Conservation (phyloP, 2,113 vertebrate genomes). For the Clarias gariepinus region DNA sequence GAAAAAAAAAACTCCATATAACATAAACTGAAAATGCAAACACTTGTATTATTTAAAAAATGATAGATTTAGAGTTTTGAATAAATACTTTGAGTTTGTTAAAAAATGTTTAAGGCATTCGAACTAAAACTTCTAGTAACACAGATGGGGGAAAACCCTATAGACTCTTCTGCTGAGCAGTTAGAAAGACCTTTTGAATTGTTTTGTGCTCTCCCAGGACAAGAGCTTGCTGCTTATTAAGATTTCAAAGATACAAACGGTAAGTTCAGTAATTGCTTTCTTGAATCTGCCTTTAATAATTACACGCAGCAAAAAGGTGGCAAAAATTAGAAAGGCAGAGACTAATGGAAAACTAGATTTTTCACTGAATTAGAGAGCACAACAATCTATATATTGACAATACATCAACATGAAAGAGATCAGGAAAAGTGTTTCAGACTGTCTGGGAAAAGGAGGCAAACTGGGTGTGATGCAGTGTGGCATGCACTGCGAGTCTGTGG, state of each 20-base stretch:
- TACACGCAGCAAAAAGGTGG: constrained; percentile 90
- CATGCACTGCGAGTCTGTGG: constrained; percentile 73
- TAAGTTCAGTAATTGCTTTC: constrained; percentile 95
- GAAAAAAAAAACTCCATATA: background rate
- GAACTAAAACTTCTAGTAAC: background rate
- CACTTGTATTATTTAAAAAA: background rate
- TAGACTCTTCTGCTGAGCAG: background rate
- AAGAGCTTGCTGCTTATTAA: constrained; percentile 86
- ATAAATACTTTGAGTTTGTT: background rate
- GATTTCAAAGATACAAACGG: constrained; percentile 95
- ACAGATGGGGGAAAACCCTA: background rate
- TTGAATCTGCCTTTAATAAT: constrained; percentile 99
- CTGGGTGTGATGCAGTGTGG: constrained; percentile 82
- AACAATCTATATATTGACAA: constrained; percentile 99
- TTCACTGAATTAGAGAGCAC: constrained; percentile 97
- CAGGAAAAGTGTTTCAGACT: constrained; percentile 98
- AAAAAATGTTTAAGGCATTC: background rate
- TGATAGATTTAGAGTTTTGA: too few species aligned
- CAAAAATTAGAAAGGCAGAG: constrained; percentile 87
- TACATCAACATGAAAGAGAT: constrained; percentile 94
- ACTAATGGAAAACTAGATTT: constrained; percentile 99
- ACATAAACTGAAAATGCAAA: background rate
- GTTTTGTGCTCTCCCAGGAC: constrained; percentile 45
- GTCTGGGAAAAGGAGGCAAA: constrained; percentile 81
- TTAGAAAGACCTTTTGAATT: constrained; percentile 24